Evolutionary conservation across 1,140 invertebrate species (phyloP), one percentile per base, ranked within the genome.

Genomic region (Frieseomelitta varia): DNA sequence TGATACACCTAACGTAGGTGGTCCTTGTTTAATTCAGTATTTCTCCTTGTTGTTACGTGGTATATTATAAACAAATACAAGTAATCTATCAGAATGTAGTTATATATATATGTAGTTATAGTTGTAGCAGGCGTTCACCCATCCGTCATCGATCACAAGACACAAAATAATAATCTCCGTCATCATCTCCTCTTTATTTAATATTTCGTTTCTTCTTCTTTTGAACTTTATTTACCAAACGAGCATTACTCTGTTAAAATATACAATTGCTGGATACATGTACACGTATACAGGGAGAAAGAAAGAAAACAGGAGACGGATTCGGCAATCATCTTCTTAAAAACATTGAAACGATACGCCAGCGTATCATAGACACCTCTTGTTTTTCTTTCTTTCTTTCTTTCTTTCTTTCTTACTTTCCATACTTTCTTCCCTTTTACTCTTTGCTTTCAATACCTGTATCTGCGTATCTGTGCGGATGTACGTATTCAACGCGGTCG

Each of bases 1-100:
- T 77, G 85, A 87, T 90, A 87, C 81, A 85, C 82, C 76, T 81
- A 87, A 78, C 87, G 82, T 47, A 82, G 87, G 88, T 87, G 39
- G 87, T 87, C 90, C 90, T 77, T 90, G 89, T 89, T 79, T 93
- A 90, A 91, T 93, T 92, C 92, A 93, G 92, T 93, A 93, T 92
- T 93, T 84, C 91, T 88, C 84, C 87, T 92, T 93, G 89, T 92
- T 93, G 90, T 92, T 91, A 92, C 81, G 87, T 90, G 84, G 86
- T 90, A 93, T 90, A 93, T 89, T 92, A 84, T 92, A 88, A 90
- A 92, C 77, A 91, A 93, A 93, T 91, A 93, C 72, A 93, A 92
- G 56, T 90, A 90, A 90, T 86, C 69, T 85, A 79, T 61, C 30
- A 47, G 11, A 39, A 80, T 47, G 56, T 39, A 8, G 24, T 73